phyloP scores from a whole-genome alignment of 2,113 vertebrate species.

The Myiagra hebetior region DNA sequence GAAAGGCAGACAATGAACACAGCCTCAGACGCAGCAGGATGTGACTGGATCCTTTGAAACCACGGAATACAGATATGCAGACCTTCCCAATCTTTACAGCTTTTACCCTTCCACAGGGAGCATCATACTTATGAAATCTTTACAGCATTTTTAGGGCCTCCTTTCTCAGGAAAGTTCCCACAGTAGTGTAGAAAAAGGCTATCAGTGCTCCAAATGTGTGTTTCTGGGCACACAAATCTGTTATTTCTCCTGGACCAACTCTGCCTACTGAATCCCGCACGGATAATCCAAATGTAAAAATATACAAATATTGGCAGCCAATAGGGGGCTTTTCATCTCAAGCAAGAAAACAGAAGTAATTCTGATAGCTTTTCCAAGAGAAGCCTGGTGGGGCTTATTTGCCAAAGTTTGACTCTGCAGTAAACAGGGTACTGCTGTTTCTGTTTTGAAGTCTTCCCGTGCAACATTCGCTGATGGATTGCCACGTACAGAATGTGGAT shows the following conservation, averaged over 20 bases:
- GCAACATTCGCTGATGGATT: conserved; percentile 39
- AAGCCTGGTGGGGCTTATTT: conserved; percentile 53
- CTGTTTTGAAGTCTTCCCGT: conserved; percentile 48
- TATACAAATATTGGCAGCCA: conserved; percentile 55
- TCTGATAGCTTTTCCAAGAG: conserved; percentile 61
- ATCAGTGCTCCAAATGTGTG: conserved; percentile 27
- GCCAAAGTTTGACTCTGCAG: conserved; percentile 57
- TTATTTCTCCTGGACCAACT: conserved; percentile 47
- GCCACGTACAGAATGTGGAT: conserved; percentile 9
- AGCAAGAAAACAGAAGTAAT: conserved; percentile 55
- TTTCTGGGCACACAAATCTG: conserved; percentile 60
- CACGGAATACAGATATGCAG: background rate
- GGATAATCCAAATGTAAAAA: conserved; percentile 53
- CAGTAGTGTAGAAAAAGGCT: conserved; percentile 41
- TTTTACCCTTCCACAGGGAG: background rate
- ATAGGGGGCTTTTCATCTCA: conserved; percentile 51
- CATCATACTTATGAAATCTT: background rate
- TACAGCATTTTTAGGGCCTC: background rate
- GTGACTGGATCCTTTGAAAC: background rate
- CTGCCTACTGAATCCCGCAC: background rate
- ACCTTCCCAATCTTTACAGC: background rate
- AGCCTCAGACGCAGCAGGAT: background rate
- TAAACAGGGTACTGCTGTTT: conserved; percentile 53
- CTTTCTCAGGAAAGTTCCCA: background rate
- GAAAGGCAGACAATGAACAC: background rate